phyloP scores from a whole-genome alignment of 2,113 vertebrate species.

The Urocolius indicus region DNA sequence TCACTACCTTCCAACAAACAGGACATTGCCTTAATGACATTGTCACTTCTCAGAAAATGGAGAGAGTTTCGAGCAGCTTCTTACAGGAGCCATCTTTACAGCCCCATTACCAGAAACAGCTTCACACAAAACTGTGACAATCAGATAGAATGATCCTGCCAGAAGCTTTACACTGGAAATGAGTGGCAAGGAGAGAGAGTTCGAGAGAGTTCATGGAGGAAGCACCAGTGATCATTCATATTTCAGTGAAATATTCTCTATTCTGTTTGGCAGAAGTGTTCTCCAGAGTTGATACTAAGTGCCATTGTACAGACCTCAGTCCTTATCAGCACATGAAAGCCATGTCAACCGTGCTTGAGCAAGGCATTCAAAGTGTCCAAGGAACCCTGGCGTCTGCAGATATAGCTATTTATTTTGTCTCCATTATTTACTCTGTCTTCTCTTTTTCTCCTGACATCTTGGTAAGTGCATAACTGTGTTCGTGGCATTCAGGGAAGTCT shows the following conservation, averaged over 20 bases:
- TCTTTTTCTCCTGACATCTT: neutral
- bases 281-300: neutral
- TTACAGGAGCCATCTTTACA: too few species aligned
- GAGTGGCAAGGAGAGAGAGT: neutral
- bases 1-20: neutral
- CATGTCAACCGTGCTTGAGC: neutral
- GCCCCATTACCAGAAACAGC: too few species aligned
- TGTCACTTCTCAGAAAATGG: neutral
- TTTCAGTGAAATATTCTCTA: neutral
- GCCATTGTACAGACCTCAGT: neutral
- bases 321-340: neutral
- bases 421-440: neutral
- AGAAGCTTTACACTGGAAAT: neutral
- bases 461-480: neutral
- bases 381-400: neutral
- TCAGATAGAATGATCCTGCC: neutral
- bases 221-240: neutral
- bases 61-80: too few species aligned
- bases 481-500: neutral
- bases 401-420: neutral
- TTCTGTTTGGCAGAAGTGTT: neutral
- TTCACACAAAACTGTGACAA: neutral
- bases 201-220: neutral
- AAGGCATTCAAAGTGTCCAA: neutral
- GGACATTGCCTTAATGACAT: neutral